phyloP scores from a whole-genome alignment of 2,113 vertebrate genomes.

The Athene cunicularia region DNA sequence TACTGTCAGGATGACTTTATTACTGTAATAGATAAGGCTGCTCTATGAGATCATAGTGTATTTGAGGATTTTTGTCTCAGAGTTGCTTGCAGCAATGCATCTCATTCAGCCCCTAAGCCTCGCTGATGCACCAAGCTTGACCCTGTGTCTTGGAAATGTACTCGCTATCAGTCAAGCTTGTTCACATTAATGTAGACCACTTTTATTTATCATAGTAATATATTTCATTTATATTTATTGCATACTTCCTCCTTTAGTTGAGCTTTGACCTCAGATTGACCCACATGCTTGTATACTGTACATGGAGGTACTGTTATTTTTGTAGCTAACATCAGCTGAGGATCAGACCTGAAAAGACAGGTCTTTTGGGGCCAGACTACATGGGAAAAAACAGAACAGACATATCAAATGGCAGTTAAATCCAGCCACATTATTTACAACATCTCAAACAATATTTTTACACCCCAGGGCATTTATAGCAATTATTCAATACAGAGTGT shows the following conservation, averaged over 20 bases:
- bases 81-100: neutral
- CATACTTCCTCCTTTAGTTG: neutral
- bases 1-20: neutral
- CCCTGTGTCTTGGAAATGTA: conserved; percentile 29
- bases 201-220: conserved; percentile 28
- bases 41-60: neutral
- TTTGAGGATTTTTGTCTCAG: neutral
- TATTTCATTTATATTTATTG: conserved; percentile 35
- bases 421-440: neutral
- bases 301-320: neutral
- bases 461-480: conserved; percentile 10
- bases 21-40: neutral
- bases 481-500: conserved; percentile 27
- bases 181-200: neutral
- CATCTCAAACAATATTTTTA: conserved; percentile 34
- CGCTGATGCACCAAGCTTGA: neutral
- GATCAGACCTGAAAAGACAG: neutral
- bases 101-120: neutral
- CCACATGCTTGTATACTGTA: neutral
- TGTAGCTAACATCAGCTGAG: neutral
- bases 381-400: neutral
- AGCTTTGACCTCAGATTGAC: conserved; percentile 33
- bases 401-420: conserved; percentile 31
- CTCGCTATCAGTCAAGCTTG: conserved; percentile 10
- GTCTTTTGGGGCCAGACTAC: neutral